Base-by-base conservation (phyloP, 2,888 invertebrate species). In the Stramonita haemastoma region DNA sequence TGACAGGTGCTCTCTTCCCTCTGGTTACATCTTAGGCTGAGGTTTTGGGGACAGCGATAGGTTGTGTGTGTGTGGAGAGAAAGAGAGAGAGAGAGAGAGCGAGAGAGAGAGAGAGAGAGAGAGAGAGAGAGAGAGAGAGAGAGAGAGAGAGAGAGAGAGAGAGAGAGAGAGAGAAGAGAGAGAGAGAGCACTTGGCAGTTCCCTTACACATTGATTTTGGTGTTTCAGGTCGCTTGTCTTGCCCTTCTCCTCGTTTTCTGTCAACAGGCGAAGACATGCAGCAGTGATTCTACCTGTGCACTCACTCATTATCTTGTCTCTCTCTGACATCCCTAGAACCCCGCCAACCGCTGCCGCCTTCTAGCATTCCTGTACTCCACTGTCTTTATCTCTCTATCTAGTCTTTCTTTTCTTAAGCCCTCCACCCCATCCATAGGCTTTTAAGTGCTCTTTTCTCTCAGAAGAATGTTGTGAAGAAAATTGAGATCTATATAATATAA, bases 261-360 rank as follows among this genome's bases (percentile, higher is more conserved):
- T 79, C 79, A 34, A 13, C 79, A 32, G 32, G 32, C 19, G 17
- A 17, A 46, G 26, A 83, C 32, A 83, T 46, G 83, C 46, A 22
- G 83, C 46, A 46, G 46, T 17, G 26, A 36, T 36, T 8, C 57
- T 17, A 15, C n/a, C 56, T 56, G 84, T 57, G 84, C 84, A 84
- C 57, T 84, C 57, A 29, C 57, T 84, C 29, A 84, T 84, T 84
- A 84, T 57, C 56, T 19, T 84, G 84, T 84, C 84, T 84, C 84
- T 15, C 29, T 4, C 84, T 84, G 84, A 84, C 84, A 57, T 56
- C 57, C 57, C n/a, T 26, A 36, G 46, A 36, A 84, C 2, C 46
- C 81, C 81, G 57, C 84, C 84, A 57, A 57, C 11, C 13, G 29
- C 56, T 29, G 29, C 57, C 13, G 84, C 57, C 84, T 84, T 84